A percentile compares a stretch with the other conserved stretches of the same genome.
Conservation (phyloP, 2,113 vertebrate genomes). For the Megalops atlanticus region DNA sequence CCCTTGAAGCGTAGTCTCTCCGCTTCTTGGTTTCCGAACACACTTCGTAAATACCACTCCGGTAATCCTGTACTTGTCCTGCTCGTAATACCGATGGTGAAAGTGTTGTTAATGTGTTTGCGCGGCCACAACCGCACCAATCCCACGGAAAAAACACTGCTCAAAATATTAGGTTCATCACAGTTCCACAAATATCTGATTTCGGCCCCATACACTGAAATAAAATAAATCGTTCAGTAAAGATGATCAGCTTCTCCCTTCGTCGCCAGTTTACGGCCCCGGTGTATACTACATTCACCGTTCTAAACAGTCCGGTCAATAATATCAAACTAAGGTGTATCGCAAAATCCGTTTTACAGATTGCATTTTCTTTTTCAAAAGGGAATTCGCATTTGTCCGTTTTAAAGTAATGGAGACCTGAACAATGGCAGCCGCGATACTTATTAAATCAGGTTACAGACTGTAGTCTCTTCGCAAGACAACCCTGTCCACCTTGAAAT, state of each 20-base stretch:
- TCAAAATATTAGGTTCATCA: constrained; percentile 36
- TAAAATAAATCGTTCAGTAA: constrained; percentile 49
- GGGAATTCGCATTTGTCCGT: neutral
- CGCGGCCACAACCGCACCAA: neutral
- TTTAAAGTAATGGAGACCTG: neutral
- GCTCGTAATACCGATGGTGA: constrained; percentile 5
- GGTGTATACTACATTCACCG: neutral
- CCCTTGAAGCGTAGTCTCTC: constrained; percentile 1
- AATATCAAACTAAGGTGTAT: neutral
- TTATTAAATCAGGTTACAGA: neutral
- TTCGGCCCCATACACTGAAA: constrained; percentile 20
- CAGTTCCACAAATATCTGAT: constrained; percentile 41
- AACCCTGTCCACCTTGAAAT: constrained; percentile 16
- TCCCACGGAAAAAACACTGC: constrained; percentile 24
- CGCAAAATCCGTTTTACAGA: neutral
- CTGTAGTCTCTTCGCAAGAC: neutral
- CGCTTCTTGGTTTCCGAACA: neutral
- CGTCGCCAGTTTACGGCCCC: constrained; percentile 48
- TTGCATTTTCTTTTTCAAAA: neutral
- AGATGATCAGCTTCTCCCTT: constrained; percentile 48
- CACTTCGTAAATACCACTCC: constrained; percentile 18
- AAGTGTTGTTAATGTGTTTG: neutral
- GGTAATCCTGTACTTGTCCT: neutral
- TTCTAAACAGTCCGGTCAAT: neutral
- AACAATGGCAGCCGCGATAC: neutral